Evolutionary conservation across 2,797 vertebrate species (phyloP), one percentile per base, ranked within the genome.

Genomic region (Fundulus diaphanus): DNA sequence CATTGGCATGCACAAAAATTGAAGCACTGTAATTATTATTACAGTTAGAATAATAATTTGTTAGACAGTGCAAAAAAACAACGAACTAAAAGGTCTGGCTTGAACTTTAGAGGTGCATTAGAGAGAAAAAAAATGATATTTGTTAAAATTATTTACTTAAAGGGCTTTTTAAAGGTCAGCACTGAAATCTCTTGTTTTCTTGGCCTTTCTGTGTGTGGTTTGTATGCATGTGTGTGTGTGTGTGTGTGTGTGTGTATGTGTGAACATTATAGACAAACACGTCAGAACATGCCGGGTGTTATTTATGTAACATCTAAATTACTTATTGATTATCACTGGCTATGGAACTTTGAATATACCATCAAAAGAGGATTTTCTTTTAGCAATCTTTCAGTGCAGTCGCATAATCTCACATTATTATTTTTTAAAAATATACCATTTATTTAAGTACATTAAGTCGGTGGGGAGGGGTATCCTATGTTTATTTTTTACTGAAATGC

Each of bases 81-180:
- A 22, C 7, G 1, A 59, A 61, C 61, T 65, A 59, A 63, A 61
- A 66, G 46, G 40, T 71, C 78, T 37, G 42, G n/a, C 48, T 5
- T 78, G 52, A 78, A 73, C 71, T 69, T 59, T 42, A 52, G 27
- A 31, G 27, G 9, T 3, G 16, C 9, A 35, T 31, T 71, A 29
- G 16, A n/a, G 7, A n/a, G n/a, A 22, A 22, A 29, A 29, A 37
- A 27, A 37, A 46, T 69, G 44, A 66, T 63, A 65, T 73, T 37
- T 73, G 46, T 63, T 37, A 16, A 18, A 49, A 49, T 51, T n/a
- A 35, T 66, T 77, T 44, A 61, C 65, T 42, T 40, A 35, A 3
- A 33, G 3, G 29, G n/a, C 13, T 22, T 44, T 57, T 40, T 22
- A 71, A 73, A 78, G 76, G 73, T 85, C 73, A 84, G 56, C 12